Evolutionary conservation across 2,797 vertebrate species (phyloP).

Genomic region (Fratercula arctica): DNA sequence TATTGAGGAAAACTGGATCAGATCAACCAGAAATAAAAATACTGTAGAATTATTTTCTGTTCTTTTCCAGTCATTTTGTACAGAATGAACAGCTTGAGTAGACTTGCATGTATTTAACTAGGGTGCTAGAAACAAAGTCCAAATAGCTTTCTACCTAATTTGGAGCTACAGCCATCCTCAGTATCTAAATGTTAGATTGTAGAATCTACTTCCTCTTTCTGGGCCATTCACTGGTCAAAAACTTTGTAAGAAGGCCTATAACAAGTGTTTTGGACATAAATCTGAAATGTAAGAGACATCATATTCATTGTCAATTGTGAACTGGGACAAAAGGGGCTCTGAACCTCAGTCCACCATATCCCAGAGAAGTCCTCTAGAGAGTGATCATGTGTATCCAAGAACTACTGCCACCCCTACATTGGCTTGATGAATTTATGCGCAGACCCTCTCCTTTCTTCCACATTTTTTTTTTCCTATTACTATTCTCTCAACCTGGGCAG

Average conservation of each 20-base stretch:
- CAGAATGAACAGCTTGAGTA: neutral
- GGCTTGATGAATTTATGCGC: neutral
- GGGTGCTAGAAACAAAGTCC: neutral
- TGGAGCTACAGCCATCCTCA: neutral
- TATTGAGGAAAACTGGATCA: neutral
- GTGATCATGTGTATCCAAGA: accelerated
- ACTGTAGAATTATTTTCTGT: neutral
- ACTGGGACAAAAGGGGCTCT: neutral
- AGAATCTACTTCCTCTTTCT: neutral
- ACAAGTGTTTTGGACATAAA: neutral
- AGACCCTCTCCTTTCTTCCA: neutral
- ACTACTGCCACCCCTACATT: accelerated
- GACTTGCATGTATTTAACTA: neutral
- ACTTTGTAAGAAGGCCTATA: neutral
- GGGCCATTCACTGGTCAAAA: neutral
- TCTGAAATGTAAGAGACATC: neutral
- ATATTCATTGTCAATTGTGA: neutral
- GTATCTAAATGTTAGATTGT: neutral
- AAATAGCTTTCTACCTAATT: neutral
- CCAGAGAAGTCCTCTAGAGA: neutral
- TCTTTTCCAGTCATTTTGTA: neutral
- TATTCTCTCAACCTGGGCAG: neutral
- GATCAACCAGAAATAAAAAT: neutral
- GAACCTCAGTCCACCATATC: accelerated
- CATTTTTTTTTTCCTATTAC: neutral